Conservation (phyloP, 2,113 vertebrate genomes). For the Salminus brasiliensis region DNA sequence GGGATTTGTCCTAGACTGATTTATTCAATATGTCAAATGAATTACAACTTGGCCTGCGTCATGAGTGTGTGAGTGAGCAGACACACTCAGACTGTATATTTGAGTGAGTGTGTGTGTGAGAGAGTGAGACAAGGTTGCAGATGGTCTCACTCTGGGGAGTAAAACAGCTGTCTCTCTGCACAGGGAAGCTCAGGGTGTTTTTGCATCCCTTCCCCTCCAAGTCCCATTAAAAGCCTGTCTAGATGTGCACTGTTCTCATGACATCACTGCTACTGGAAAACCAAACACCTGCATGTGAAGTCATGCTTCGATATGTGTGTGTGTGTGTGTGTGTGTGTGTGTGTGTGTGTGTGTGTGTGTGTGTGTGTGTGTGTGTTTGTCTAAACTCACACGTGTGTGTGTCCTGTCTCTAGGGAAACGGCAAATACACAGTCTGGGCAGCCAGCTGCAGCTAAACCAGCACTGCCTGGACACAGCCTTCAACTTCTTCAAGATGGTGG, state of each 20-base stretch:
- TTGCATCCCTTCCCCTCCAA: too few species aligned
- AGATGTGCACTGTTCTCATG: slow-evolving; percentile 49
- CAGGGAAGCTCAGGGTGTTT: slow-evolving; percentile 7
- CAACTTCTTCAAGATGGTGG: slow-evolving; percentile 99
- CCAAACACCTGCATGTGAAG: slow-evolving; percentile 54
- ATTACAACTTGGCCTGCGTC: slow-evolving; percentile 34
- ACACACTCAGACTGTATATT: neutral
- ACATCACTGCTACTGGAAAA: slow-evolving; percentile 60
- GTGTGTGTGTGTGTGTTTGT: too few species aligned
- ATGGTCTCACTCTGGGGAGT: slow-evolving; percentile 38
- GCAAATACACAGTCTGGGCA: slow-evolving; percentile 95
- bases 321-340: slow-evolving; percentile 36
- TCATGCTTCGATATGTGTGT: slow-evolving; percentile 45
- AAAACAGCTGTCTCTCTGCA: slow-evolving; percentile 52
- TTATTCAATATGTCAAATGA: slow-evolving; percentile 40
- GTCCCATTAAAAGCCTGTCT: slow-evolving; percentile 31
- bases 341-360: slow-evolving; percentile 18
- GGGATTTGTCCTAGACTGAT: slow-evolving; percentile 40
- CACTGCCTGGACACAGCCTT: slow-evolving; percentile 97
- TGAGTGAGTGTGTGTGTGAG: slow-evolving; percentile 17
- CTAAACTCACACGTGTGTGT: slow-evolving; percentile 28
- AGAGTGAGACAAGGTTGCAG: slow-evolving; percentile 28
- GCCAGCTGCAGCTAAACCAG: slow-evolving; percentile 94
- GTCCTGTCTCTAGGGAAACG: slow-evolving; percentile 80
- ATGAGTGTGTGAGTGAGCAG: slow-evolving; percentile 22